Evolutionary conservation across 2,797 vertebrate species (phyloP), one percentile per base, ranked within the genome.

Genomic region (Siniperca undulata): DNA sequence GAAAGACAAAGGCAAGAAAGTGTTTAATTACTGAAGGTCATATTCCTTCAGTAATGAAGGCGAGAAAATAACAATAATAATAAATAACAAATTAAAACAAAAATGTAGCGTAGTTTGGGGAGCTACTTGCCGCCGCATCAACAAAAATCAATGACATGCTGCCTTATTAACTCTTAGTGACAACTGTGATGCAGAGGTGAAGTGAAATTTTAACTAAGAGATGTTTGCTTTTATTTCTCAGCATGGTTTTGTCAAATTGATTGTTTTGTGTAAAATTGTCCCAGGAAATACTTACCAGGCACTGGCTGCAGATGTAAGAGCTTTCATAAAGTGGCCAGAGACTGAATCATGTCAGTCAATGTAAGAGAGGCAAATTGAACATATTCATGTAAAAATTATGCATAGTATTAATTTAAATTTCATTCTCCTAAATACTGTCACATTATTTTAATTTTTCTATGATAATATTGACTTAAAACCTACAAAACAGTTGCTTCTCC

Each of bases 141-240:
- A 30, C 30, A 30, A 30, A 30, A 80, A 81, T 74, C 64, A 17
- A 81, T 78, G 50, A 62, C 56, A 72, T 16, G 56, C 79, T 68
- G 53, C 73, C 55, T 72, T 40, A 48, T 77, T 77, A 77, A 74
- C 44, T 67, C 73, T 72, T 71, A 61, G 30, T 84, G 44, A 72
- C 62, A 34, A 64, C 46, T 52, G 24, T 30, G 8, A 50, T 58
- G 77, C 56, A 38, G n/a, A 62, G 17, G n/a, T 19, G 5, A 19
- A 20, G 30, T 30, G 30, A 30, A 30, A 30, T 30, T 30, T 30
- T 30, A 30, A 30, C 30, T 30, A 30, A 30, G 30, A 30, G 30
- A 30, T 30, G 30, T 30, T 30, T 69, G 36, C 20, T 38, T 66
- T 66, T 5, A 11, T 46, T 30, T 27, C 42, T 46, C 42, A 66